These are phyloP conservation scores for Phalacrocorax carbo DNA, from an alignment of 2,113 vertebrate species.

Conservation along the genomic window DNA sequence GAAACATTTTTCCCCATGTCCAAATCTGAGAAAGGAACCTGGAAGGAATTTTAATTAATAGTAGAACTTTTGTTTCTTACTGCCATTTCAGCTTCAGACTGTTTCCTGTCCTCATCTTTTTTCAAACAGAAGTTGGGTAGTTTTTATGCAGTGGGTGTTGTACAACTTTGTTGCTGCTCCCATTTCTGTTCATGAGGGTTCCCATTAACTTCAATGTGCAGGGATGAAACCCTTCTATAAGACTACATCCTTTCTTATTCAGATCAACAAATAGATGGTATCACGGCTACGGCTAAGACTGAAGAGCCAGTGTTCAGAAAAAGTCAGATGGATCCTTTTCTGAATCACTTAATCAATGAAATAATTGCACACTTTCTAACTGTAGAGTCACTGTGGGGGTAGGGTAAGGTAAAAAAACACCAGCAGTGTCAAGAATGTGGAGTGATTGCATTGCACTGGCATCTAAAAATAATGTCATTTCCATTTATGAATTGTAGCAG, in stretches of 20 bases:
- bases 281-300: not conserved
- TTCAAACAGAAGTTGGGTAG: not conserved
- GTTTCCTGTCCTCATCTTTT: not conserved
- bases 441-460: not conserved
- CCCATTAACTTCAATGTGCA: not conserved
- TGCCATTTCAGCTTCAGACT: not conserved
- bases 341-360: not conserved
- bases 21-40: not conserved
- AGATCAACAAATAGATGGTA: not conserved
- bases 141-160: not conserved
- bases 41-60: not conserved
- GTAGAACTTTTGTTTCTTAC: not conserved
- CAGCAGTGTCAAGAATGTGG: not conserved
- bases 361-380: not conserved
- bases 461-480: not conserved
- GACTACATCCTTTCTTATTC: not conserved
- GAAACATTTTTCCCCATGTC: not conserved
- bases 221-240: not conserved
- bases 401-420: not conserved
- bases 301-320: not conserved
- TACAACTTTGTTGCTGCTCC: not conserved
- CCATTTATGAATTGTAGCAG: not conserved
- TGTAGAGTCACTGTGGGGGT: not conserved
- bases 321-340: not conserved
- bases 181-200: not conserved